These are phyloP conservation scores for Hirtodrosophila alboralis DNA, from an alignment of 2,888 invertebrate genomes.

Conservation along the genomic window DNA sequence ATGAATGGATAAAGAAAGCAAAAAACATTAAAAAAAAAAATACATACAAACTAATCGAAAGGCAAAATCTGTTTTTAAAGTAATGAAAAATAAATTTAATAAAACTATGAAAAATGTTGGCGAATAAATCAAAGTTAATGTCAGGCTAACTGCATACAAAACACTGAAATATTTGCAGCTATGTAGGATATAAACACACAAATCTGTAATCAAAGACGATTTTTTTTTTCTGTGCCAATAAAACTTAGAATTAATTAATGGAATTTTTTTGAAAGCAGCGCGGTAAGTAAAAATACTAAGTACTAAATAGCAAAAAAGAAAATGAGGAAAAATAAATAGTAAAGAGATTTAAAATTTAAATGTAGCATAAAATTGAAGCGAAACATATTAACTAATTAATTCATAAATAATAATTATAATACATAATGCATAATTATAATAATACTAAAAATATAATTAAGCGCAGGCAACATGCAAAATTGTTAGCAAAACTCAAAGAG, in stretches of 20 bases:
- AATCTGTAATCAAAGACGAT: slow-evolving; percentile 38
- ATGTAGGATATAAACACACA: slow-evolving; percentile 18
- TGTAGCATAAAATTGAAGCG: slow-evolving; percentile 15
- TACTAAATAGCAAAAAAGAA: slow-evolving; percentile 12
- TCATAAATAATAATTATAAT: slow-evolving; percentile 26
- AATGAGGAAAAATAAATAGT: not conserved
- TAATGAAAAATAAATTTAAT: slow-evolving; percentile 40
- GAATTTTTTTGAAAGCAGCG: slow-evolving; percentile 45
- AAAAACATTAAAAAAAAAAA: slow-evolving; percentile 7
- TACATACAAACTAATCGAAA: slow-evolving; percentile 5
- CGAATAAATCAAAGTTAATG: slow-evolving; percentile 47
- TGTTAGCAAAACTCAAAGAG: slow-evolving; percentile 71
- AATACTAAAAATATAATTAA: slow-evolving; percentile 25
- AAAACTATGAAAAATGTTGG: slow-evolving; percentile 36
- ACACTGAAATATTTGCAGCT: slow-evolving; percentile 16
- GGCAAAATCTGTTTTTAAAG: slow-evolving; percentile 37
- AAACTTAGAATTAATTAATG: slow-evolving; percentile 46
- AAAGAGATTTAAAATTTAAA: slow-evolving; percentile 1
- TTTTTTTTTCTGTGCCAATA: slow-evolving; percentile 50
- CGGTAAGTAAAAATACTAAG: slow-evolving; percentile 56
- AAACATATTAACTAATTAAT: slow-evolving; percentile 50
- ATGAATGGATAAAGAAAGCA: slow-evolving; percentile 41
- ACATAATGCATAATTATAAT: slow-evolving; percentile 13
- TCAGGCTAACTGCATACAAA: slow-evolving; percentile 7
- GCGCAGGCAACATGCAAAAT: slow-evolving; percentile 18